These are phyloP conservation scores for Xylocampa areola DNA, from an alignment of 2,888 invertebrate genomes.

Conservation along the genomic window DNA sequence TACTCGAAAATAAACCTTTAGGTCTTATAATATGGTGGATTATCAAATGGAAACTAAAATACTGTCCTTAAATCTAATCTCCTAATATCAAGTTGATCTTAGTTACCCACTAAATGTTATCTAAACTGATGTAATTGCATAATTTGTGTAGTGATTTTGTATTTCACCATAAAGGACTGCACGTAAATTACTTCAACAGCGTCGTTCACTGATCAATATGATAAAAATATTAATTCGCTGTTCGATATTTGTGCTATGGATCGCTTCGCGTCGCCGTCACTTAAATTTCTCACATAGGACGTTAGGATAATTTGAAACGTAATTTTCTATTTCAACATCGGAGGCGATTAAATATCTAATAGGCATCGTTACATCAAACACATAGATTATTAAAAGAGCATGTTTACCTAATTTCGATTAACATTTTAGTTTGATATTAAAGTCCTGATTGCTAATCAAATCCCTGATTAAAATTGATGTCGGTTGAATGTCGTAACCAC, in stretches of 20 bases:
- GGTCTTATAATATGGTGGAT: not conserved
- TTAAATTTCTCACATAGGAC: not conserved
- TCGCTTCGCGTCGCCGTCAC: not conserved
- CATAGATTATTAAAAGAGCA: constrained; percentile 2
- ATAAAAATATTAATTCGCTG: too few relatives aligned
- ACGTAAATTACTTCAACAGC: too few relatives aligned
- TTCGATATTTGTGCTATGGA: not conserved
- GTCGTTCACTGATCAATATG: too few relatives aligned
- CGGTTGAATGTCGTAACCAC: not conserved
- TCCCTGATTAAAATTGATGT: constrained; percentile 8
- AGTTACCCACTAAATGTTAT: not conserved
- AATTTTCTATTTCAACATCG: not conserved
- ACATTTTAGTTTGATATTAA: not conserved
- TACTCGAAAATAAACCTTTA: not conserved
- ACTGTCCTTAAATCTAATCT: not conserved
- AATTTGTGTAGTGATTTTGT: too few relatives aligned
- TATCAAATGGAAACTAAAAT: not conserved
- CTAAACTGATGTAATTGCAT: too few relatives aligned
- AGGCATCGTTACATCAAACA: constrained; percentile 1
- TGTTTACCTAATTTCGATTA: constrained; percentile 14
- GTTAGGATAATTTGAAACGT: not conserved
- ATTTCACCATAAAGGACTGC: too few relatives aligned
- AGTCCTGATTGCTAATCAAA: constrained; percentile 17
- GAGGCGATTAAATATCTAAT: constrained; percentile 3
- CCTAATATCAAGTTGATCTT: constrained; percentile 1